These are phyloP conservation scores for Heptranchias perlo DNA, from an alignment of 2,113 vertebrate species.

Conservation along the genomic window DNA sequence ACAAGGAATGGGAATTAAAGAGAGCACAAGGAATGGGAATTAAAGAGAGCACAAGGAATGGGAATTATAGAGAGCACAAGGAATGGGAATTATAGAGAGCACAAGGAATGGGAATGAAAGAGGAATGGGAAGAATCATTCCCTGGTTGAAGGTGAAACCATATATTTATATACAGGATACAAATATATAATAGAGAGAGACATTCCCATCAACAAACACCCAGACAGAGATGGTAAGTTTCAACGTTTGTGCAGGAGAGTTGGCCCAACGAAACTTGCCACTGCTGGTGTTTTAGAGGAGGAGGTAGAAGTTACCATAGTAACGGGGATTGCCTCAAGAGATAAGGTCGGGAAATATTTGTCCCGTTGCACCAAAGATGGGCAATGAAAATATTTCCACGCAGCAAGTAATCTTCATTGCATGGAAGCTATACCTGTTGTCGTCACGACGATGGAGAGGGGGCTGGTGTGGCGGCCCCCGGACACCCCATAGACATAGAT, in stretches of 20 bases:
- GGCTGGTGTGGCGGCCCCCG: not conserved
- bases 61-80: not conserved
- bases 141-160: not conserved
- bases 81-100: not conserved
- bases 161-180: not conserved
- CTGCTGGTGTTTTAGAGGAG: not conserved
- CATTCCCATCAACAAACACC: not conserved
- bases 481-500: conserved; percentile 51
- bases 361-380: not conserved
- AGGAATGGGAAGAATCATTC: not conserved
- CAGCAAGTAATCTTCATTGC: not conserved
- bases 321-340: not conserved
- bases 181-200: not conserved
- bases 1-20: not conserved
- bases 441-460: conserved; percentile 39
- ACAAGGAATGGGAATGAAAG: not conserved
- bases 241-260: not conserved
- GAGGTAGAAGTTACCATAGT: not conserved
- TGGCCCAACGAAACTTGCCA: not conserved
- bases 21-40: not conserved
- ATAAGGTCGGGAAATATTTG: not conserved
- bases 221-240: not conserved
- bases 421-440: conserved; percentile 40
- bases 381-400: not conserved
- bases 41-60: not conserved